Evolutionary conservation across 2,797 vertebrate genomes (phyloP).

Genomic region (Avahi laniger): DNA sequence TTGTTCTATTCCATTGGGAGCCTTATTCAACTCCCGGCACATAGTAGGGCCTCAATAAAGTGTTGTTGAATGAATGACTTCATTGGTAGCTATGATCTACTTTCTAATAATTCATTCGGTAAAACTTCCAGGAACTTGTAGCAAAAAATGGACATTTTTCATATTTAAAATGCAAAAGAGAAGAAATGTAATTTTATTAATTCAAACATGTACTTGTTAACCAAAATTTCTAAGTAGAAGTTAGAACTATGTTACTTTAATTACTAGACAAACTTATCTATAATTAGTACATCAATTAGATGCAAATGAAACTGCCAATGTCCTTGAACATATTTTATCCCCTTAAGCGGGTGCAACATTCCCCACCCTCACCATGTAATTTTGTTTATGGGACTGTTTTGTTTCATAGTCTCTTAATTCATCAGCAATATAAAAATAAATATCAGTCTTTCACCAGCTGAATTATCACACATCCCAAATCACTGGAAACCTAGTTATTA

Average conservation of each 20-base stretch:
- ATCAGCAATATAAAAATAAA: slow-evolving; percentile 64
- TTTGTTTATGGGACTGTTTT: slow-evolving; percentile 64
- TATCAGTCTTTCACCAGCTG: slow-evolving; percentile 30
- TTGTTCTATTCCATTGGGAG: background rate
- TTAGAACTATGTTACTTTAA: slow-evolving; percentile 59
- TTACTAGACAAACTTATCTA: slow-evolving; percentile 61
- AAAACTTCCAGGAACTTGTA: slow-evolving; percentile 20
- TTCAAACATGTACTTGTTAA: slow-evolving; percentile 47
- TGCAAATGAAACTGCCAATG: slow-evolving; percentile 57
- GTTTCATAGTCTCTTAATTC: slow-evolving; percentile 58
- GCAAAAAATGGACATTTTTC: background rate
- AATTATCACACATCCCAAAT: slow-evolving; percentile 3
- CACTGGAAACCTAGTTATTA: slow-evolving; percentile 27
- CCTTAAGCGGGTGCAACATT: background rate
- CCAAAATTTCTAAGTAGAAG: slow-evolving; percentile 57
- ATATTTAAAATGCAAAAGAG: slow-evolving; percentile 53
- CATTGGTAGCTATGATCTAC: background rate
- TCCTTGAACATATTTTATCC: slow-evolving; percentile 1
- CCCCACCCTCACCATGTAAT: background rate
- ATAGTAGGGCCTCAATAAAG: background rate
- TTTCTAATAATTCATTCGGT: background rate
- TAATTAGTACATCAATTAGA: slow-evolving; percentile 65
- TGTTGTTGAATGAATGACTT: background rate
- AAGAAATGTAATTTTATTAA: slow-evolving; percentile 58
- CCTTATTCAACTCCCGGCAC: background rate